These are phyloP conservation scores for Exephanes ischioxanthus DNA, from an alignment of 2,888 invertebrate genomes.

Conservation along the genomic window DNA sequence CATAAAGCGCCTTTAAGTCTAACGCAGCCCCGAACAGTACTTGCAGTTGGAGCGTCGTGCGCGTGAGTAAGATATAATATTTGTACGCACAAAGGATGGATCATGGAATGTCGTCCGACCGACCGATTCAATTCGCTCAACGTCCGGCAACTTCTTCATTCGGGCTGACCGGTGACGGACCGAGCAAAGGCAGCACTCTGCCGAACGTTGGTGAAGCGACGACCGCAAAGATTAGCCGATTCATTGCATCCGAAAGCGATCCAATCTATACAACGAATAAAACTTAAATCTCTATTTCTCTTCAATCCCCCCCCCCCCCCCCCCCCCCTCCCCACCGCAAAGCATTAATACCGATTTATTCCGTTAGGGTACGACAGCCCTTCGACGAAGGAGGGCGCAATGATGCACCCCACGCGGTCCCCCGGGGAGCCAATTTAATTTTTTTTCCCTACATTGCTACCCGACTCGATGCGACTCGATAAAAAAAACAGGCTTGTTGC, in stretches of 20 bases:
- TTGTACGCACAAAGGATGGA: conserved; percentile 84
- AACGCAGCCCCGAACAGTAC: conserved; percentile 50
- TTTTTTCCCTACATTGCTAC: conserved; percentile 16
- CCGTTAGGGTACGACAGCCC: not conserved
- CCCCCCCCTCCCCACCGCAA: not conserved
- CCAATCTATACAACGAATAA: not conserved
- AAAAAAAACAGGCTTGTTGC: conserved; percentile 15
- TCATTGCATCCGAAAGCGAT: not conserved
- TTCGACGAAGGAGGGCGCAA: conserved; percentile 3
- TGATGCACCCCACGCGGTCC: not conserved
- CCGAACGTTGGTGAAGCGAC: not conserved
- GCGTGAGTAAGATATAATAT: conserved; percentile 81
- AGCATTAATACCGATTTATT: not conserved
- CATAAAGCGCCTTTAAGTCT: conserved; percentile 62
- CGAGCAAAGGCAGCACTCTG: not conserved
- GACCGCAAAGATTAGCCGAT: not conserved
- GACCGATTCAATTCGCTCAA: conserved; percentile 84
- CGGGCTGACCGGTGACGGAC: conserved; percentile 46
- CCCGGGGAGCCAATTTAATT: conserved; percentile 29
- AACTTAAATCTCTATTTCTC: not conserved
- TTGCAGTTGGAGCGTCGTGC: conserved; percentile 43
- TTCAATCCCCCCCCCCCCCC: not conserved
- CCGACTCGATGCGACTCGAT: not conserved
- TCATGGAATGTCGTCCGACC: conserved; percentile 84
- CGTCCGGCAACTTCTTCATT: conserved; percentile 79